These are phyloP conservation scores for Drosophila watanabei DNA, from an alignment of 1,140 invertebrate genomes.

Conservation along the genomic window DNA sequence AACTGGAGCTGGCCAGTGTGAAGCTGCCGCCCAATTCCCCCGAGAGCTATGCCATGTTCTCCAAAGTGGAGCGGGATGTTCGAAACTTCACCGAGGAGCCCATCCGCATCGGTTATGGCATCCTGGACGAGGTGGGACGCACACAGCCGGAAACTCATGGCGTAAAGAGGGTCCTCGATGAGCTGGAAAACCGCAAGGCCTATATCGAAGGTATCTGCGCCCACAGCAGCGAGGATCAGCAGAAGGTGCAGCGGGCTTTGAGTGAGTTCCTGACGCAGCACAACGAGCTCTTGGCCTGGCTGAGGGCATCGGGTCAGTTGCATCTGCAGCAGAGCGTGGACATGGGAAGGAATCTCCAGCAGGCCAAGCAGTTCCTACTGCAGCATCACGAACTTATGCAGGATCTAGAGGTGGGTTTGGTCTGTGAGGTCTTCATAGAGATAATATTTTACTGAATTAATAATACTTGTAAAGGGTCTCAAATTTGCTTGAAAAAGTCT, in stretches of 20 bases:
- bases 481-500: not conserved
- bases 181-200: conserved; percentile 91
- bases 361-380: conserved; percentile 91
- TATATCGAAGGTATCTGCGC: conserved; percentile 89
- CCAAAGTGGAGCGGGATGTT: conserved; percentile 88
- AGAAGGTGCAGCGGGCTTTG: conserved; percentile 89
- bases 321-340: conserved; percentile 91
- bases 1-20: conserved; percentile 90
- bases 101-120: conserved; percentile 90
- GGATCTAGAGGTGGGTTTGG: conserved; percentile 89
- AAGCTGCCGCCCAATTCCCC: conserved; percentile 88
- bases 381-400: conserved; percentile 91
- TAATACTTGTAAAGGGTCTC: too few relatives aligned
- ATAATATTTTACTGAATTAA: too few relatives aligned
- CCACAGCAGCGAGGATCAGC: conserved; percentile 90
- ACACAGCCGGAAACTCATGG: conserved; percentile 89
- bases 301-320: conserved; percentile 89
- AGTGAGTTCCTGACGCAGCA: conserved; percentile 90
- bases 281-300: conserved; percentile 90
- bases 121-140: conserved; percentile 90
- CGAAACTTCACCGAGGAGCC: conserved; percentile 87
- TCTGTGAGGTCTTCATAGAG: too few relatives aligned
- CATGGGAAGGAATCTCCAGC: conserved; percentile 90
- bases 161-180: conserved; percentile 89
- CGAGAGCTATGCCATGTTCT: conserved; percentile 89